phyloP scores from a whole-genome alignment of 2,888 invertebrate genomes.

The Heliconius charithonia region DNA sequence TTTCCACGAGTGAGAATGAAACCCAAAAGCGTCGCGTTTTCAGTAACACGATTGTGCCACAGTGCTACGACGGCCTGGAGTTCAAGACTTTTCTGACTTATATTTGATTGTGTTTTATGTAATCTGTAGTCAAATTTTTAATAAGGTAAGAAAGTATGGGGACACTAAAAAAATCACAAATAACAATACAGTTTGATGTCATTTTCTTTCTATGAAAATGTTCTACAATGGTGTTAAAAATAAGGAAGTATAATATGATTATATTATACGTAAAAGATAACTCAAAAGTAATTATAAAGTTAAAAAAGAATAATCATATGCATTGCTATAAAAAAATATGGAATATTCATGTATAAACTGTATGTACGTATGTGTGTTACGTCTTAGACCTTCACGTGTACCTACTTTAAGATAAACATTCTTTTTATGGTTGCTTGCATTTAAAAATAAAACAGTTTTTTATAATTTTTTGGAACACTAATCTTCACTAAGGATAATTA shows the following conservation, averaged over 20 bases:
- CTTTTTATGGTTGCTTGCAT: neutral
- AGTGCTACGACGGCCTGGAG: too few species aligned
- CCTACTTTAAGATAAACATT: conserved; percentile 2
- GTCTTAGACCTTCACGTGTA: conserved; percentile 9
- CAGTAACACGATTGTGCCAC: too few species aligned
- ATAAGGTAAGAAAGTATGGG: neutral
- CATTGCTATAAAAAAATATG: neutral
- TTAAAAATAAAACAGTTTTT: neutral
- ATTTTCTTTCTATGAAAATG: conserved; percentile 2
- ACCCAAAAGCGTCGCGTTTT: too few species aligned
- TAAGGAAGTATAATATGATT: conserved; percentile 1
- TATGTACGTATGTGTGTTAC: neutral
- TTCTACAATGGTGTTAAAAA: neutral
- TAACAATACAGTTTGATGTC: neutral
- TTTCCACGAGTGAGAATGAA: too few species aligned
- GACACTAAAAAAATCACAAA: neutral
- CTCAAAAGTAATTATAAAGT: neutral
- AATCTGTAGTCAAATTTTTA: too few species aligned
- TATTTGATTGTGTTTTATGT: too few species aligned
- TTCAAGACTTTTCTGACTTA: too few species aligned
- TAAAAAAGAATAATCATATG: neutral
- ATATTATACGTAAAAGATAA: neutral
- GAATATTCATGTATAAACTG: neutral
- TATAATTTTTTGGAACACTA: neutral
- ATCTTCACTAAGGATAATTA: neutral